These are phyloP conservation scores for Antechinus flavipes DNA, from an alignment of 2,113 vertebrate genomes.

Conservation along the genomic window DNA sequence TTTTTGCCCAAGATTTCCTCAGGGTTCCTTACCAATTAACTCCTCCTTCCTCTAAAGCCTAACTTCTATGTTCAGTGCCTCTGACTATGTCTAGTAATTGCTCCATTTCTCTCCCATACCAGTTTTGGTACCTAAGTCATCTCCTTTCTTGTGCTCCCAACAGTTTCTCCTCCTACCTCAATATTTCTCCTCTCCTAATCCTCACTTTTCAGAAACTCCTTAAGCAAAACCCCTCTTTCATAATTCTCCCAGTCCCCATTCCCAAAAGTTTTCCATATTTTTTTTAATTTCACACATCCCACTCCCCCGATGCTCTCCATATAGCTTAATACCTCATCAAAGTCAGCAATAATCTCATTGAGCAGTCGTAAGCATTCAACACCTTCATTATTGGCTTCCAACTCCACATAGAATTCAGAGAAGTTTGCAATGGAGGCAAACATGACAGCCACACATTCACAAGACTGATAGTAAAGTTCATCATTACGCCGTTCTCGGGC, in stretches of 20 bases:
- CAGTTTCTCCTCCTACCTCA: background rate
- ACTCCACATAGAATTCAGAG: constrained; percentile 97
- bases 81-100: background rate
- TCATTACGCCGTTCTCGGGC: constrained; percentile 94
- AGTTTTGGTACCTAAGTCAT: background rate
- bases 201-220: background rate
- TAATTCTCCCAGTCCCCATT: background rate
- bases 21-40: background rate
- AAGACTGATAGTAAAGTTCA: constrained; percentile 97
- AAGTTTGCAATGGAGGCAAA: constrained; percentile 99
- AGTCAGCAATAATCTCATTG: constrained; percentile 98
- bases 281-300: background rate
- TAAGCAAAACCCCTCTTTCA: background rate
- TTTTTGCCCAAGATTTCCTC: background rate
- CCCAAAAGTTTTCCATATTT: background rate
- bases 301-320: background rate
- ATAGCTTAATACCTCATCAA: constrained; percentile 90
- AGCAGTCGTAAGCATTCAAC: constrained; percentile 96
- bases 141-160: background rate
- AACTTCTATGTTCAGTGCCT: background rate
- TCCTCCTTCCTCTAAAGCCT: background rate
- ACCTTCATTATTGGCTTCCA: constrained; percentile 98
- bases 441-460: constrained; percentile 97
- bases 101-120: background rate
- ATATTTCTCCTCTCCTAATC: background rate